Base-by-base conservation (phyloP, 2,113 vertebrate genomes). In the Proterorhinus semilunaris region DNA sequence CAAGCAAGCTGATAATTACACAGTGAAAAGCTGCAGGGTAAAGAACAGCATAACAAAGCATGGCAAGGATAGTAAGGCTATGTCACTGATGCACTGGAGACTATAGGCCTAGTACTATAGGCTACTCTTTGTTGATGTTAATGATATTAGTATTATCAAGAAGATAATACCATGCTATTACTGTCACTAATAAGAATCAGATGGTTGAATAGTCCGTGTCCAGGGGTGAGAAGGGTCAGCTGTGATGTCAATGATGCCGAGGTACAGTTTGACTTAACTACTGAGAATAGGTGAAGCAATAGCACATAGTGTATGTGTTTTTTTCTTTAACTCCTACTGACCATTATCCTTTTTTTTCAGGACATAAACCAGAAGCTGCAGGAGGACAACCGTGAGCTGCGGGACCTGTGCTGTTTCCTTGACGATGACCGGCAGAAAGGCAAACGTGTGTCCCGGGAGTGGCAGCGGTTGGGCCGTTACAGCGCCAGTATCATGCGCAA, bases 351-450 rank as follows among this genome's bases (percentile, higher is more conserved):
- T 36, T 47, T 57, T 51, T 57, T 46, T 58, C 78, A 98, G 97
- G 97, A 99, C 68, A 94, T 99, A 81, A 99, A 99, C 87, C 96
- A 98, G 92, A 98, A 98, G 82, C 94, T 99, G 76, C 97, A 98
- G 78, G 96, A 98, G 76, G 97, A 99, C 89, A 98, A 98, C 93
- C 96, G 97, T 65, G 97, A 99, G 50, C 93, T 99, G 87, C 86
- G 97, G 76, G 97, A 99, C 88, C 93, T 99, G 45, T 99, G 97
- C 90, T 99, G 97, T 74, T 99, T 99, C 87, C 90, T 99, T 83
- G 97, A 99, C 0, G 97, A 99, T 0, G 97, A 99, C 89, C 90
- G 97, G 46, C 97, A 99, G 92, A 99, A 98, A 80, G 96, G 96
- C 78, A 98, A 98, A 89, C 93, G 94, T 74, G 96, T 98, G 65